A percentile compares a stretch with the other conserved stretches of the same genome.
Conservation (phyloP, 2,797 vertebrate species). For the Paguma larvata region DNA sequence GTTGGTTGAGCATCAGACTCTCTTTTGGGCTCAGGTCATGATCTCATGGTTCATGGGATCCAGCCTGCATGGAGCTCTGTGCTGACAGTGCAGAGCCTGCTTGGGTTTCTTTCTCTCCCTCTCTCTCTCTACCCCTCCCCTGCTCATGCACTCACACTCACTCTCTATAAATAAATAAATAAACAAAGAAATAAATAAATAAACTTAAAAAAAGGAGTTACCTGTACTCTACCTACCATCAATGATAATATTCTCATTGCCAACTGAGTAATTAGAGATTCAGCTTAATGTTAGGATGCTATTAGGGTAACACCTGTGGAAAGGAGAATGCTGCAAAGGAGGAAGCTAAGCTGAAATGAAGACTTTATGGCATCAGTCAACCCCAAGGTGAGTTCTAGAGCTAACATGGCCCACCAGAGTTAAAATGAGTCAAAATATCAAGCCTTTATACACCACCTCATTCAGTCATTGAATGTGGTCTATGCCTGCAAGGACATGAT, state of each 20-base stretch:
- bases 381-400: neutral
- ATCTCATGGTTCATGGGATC: too few species aligned
- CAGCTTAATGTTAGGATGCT: neutral
- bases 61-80: too few species aligned
- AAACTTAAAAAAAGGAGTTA: too few species aligned
- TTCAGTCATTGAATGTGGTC: neutral
- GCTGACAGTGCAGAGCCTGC: too few species aligned
- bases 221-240: neutral
- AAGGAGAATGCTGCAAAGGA: neutral
- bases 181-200: too few species aligned
- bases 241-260: neutral
- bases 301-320: neutral
- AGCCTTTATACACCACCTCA: fast-evolving
- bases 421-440: neutral
- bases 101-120: too few species aligned
- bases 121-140: too few species aligned
- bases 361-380: neutral
- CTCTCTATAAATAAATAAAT: too few species aligned
- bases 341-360: neutral
- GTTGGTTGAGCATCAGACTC: too few species aligned
- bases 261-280: neutral
- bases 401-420: neutral
- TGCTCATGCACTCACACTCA: too few species aligned
- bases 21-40: too few species aligned
- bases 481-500: neutral